phyloP scores from a whole-genome alignment of 1,140 invertebrate species.

The Trachymyrmex septentrionalis region DNA sequence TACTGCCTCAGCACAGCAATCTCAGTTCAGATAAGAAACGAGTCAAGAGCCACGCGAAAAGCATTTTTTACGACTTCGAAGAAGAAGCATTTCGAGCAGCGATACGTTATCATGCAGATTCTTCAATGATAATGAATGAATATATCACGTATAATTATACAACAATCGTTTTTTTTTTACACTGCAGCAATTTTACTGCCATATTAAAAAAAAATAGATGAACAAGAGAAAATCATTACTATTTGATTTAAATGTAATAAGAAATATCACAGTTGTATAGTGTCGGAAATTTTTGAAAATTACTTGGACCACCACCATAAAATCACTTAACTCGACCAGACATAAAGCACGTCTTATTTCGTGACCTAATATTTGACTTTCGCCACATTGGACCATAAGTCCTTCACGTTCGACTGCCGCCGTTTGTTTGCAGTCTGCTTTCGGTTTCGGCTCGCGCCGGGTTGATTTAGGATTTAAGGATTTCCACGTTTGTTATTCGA shows the following conservation, averaged over 20 bases:
- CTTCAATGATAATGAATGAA: background rate
- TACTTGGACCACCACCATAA: conserved; percentile 50
- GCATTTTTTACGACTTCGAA: conserved; percentile 69
- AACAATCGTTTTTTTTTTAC: background rate
- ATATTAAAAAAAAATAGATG: background rate
- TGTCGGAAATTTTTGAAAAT: conserved; percentile 13
- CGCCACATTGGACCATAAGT: conserved; percentile 74
- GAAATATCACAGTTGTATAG: background rate
- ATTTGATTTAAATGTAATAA: background rate
- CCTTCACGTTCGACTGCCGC: conserved; percentile 63
- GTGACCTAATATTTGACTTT: conserved; percentile 84
- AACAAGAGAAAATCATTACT: background rate
- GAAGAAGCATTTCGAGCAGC: background rate
- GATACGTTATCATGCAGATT: background rate
- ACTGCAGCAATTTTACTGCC: background rate
- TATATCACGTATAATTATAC: background rate
- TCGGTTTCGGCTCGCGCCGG: conserved; percentile 75
- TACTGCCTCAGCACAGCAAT: conserved; percentile 38
- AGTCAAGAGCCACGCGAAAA: conserved; percentile 71
- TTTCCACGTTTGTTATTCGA: conserved; percentile 83
- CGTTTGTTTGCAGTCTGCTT: conserved; percentile 82
- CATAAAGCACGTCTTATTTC: conserved; percentile 78
- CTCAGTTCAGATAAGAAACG: conserved; percentile 76
- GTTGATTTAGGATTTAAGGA: conserved; percentile 86
- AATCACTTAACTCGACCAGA: conserved; percentile 72